Evolutionary conservation across 2,888 invertebrate species (phyloP), one percentile per base, ranked within the genome.

Genomic region (Augochlorella aurata): DNA sequence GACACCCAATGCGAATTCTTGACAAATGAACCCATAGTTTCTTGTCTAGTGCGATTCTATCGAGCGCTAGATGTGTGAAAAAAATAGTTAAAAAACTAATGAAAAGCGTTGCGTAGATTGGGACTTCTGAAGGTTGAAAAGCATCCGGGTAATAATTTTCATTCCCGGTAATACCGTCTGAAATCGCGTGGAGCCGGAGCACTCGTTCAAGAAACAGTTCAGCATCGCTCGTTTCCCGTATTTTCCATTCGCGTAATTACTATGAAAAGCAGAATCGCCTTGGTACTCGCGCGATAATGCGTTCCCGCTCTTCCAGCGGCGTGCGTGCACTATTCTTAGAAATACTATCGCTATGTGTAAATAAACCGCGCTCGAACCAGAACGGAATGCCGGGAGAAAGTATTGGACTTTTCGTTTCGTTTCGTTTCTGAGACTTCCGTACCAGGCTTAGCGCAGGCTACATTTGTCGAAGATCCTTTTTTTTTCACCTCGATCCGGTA

Each of bases 261-360:
- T 29, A 61, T 38, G 78, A 79, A 81, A 72, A 86, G 75, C 76
- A 69, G 85, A 80, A 88, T 87, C 86, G 83, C 82, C 84, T 88
- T 88, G 85, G 81, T 77, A 75, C 82, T 45, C 69, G 18, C 8
- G 69, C 81, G 84, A 85, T 83, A 85, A 81, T 75, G 65, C 67
- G 47, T 73, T 52, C 49, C 61, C 50, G 38, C 63, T 63, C 63
- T 66, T 69, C 63, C 70, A 50, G 58, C 24, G 21, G 54, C 70
- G 21, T 50, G 74, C 61, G 44, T 70, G 71, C 74, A 66, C 77
- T 74, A 72, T 81, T 79, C 79, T 79, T 82, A 71, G 84, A 82
- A 84, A 72, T 75, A 80, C 77, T 79, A 83, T 81, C 78, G 78
- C 72, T 49, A 74, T 54, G 74, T 70, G 81, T 71, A 82, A 82